Base-by-base conservation (phyloP, 2,888 invertebrate species). In the Leptinotarsa juncta region DNA sequence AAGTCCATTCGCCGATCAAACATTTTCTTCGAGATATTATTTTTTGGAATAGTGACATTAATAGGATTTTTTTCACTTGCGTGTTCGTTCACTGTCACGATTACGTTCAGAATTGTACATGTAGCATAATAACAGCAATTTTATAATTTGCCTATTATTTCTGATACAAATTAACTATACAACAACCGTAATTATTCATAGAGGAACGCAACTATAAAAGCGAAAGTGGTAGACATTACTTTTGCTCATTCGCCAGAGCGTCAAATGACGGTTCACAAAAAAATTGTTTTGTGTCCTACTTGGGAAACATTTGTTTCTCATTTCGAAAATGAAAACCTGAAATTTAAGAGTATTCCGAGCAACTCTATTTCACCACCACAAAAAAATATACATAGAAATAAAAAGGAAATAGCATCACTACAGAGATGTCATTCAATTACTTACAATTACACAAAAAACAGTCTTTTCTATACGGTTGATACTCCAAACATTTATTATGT, bases 101-200 rank as follows among this genome's bases (percentile, higher is more conserved):
- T 32, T 62, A 62, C 15, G n/a, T 42, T 42, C 4, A 7, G 42
- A 42, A 62, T 62, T 62, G 62, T 62, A n/a, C 62, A 26, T 26
- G n/a, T 62, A n/a, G 62, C 15, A 62, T 62, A 42, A 62, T 62
- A n/a, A 62, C 62, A 62, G 62, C 62, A 62, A 62, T 62, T 62
- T 32, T n/a, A 62, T 62, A 62, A 62, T 62, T 62, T n/a, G 62
- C 7, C 62, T 4, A 62, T 67, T 67, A 51, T 73, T 68, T 26
- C 18, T 69, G 68, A 26, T 55, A 66, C 70, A 70, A 57, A 73
- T 70, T 70, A 70, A 50, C 66, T 50, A 15, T 15, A 49, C 65
- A 67, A 49, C 55, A 55, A 69, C 69, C 42, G 32, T 70, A 49
- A 73, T 73, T 66, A 26, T 70, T 70, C 66, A 73, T 66, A 18